A percentile compares a stretch with the other conserved stretches of the same genome.
These are phyloP conservation scores for Acromyrmex heyeri DNA, from an alignment of 1,140 invertebrate species.

Conservation along the genomic window DNA sequence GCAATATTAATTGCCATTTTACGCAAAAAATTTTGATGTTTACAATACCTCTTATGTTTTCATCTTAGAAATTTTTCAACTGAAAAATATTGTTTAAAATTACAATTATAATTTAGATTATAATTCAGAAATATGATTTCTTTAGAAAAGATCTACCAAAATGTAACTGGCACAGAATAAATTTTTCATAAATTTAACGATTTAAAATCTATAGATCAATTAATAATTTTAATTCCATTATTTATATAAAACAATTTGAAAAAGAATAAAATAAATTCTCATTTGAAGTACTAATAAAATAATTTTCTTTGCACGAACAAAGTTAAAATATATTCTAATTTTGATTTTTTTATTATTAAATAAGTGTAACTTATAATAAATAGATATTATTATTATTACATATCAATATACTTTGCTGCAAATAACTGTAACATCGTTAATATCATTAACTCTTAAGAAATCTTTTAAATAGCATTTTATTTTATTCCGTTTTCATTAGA, in stretches of 20 bases:
- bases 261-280: neutral
- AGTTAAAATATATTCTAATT: neutral
- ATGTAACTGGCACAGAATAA: neutral
- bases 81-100: neutral
- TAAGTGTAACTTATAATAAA: neutral
- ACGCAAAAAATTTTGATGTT: neutral
- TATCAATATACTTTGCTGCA: neutral
- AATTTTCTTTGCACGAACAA: neutral
- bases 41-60: neutral
- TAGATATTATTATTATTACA: neutral
- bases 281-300: neutral
- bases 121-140: neutral
- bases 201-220: neutral
- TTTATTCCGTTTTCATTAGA: conserved; percentile 9
- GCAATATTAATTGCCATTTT: neutral
- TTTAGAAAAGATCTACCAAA: neutral
- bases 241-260: neutral
- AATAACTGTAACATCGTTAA: neutral
- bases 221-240: neutral
- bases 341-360: neutral
- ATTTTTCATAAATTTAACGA: too few relatives aligned
- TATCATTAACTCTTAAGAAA: neutral
- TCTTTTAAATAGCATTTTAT: neutral
- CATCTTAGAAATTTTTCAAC: neutral
- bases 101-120: neutral